Conservation (phyloP, 2,797 vertebrate species). For the Rallus crepitans region DNA sequence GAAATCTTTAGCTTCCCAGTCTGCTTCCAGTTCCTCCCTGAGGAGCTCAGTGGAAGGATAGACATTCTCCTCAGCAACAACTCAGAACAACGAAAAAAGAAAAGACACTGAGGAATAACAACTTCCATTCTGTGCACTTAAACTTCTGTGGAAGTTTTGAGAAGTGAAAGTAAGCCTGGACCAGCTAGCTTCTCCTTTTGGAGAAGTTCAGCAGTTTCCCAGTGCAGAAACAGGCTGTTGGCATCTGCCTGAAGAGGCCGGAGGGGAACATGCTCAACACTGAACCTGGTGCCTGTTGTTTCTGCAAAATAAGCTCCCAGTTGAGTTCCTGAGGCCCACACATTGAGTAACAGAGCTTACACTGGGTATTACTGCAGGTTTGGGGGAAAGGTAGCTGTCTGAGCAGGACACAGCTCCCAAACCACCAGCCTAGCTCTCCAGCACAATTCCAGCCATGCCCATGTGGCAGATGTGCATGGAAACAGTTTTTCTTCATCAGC, state of each 20-base stretch:
- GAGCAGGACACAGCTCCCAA: not conserved
- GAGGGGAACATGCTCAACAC: not conserved
- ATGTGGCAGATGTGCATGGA: accelerated
- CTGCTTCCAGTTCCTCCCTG: not conserved
- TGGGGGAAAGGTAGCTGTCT: not conserved
- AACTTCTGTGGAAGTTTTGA: not conserved
- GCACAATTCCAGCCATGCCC: not conserved
- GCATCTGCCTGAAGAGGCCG: not conserved
- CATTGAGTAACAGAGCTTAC: not conserved
- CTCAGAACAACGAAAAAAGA: not conserved
- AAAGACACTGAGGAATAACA: not conserved
- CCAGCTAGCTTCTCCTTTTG: not conserved
- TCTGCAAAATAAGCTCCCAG: not conserved
- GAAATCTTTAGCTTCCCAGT: not conserved
- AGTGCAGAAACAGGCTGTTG: not conserved
- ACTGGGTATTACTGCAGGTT: not conserved
- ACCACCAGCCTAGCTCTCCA: not conserved
- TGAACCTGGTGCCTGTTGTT: not conserved
- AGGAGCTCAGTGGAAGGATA: not conserved
- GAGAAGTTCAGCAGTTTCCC: not conserved
- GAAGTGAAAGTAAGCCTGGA: not conserved
- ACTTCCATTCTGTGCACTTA: not conserved
- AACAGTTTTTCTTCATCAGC: not conserved
- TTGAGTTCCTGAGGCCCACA: not conserved
- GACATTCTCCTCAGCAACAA: not conserved